These are phyloP conservation scores for Pollenia labialis DNA, from an alignment of 2,888 invertebrate species.

Conservation along the genomic window DNA sequence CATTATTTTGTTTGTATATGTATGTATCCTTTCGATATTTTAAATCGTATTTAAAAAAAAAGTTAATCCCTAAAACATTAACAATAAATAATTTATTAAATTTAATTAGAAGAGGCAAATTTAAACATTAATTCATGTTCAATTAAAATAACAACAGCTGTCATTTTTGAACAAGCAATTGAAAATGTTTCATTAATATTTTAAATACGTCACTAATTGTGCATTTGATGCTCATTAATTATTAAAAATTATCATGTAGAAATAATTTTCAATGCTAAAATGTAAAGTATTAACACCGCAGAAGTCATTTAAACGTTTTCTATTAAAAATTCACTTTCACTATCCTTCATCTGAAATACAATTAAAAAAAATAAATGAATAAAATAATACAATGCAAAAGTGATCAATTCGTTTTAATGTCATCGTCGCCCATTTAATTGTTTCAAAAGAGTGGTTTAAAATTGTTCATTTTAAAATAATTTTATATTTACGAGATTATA, in stretches of 20 bases:
- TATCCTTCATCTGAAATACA: slow-evolving; percentile 60
- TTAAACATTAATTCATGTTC: no score
- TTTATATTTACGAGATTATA: neutral
- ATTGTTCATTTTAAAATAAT: neutral
- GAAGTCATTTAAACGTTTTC: neutral
- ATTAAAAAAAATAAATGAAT: neutral
- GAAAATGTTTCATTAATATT: slow-evolving; percentile 37
- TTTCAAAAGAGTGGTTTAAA: neutral
- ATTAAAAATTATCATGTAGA: neutral
- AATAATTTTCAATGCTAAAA: slow-evolving; percentile 7
- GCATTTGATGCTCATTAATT: slow-evolving; percentile 1
- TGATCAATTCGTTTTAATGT: slow-evolving; percentile 14
- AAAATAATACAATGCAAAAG: neutral
- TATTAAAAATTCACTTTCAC: slow-evolving; percentile 68
- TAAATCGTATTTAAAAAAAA: neutral
- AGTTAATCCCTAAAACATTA: neutral
- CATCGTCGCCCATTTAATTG: slow-evolving; percentile 29
- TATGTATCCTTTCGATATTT: neutral
- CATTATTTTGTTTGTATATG: neutral
- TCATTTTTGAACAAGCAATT: slow-evolving; percentile 12
- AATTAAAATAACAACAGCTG: neutral
- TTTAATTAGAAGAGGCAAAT: no score
- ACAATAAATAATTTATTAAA: neutral
- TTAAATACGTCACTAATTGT: slow-evolving; percentile 42
- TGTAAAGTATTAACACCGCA: slow-evolving; percentile 14